A percentile compares a stretch with the other conserved stretches of the same genome.
Conservation (phyloP, 2,797 vertebrate genomes). For the Podargus strigoides region DNA sequence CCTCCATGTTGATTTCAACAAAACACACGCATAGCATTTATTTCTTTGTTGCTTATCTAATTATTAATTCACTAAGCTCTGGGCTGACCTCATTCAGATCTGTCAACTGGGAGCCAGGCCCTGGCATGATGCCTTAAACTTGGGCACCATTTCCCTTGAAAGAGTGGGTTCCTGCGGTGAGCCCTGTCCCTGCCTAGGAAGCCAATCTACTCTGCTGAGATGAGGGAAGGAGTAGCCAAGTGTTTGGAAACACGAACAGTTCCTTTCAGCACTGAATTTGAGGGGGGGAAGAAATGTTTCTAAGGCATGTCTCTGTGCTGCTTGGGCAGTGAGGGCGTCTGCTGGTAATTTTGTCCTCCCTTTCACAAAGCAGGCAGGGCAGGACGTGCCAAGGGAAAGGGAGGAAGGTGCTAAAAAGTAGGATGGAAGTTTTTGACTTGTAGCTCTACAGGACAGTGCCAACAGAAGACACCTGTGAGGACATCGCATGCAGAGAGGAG, state of each 20-base stretch:
- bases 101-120: not conserved
- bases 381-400: not conserved
- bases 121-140: not conserved
- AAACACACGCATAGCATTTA: not conserved
- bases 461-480: not conserved
- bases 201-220: not conserved
- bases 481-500: not conserved
- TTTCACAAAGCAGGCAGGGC: not conserved
- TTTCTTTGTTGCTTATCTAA: not conserved
- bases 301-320: not conserved
- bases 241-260: not conserved
- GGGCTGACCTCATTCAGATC: not conserved
- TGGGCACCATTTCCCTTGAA: accelerated
- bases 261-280: not conserved
- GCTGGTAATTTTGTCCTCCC: not conserved
- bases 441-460: constrained; percentile 47
- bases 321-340: not conserved
- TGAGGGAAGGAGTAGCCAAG: accelerated
- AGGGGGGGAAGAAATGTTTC: not conserved
- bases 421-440: not conserved
- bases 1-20: not conserved
- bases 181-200: not conserved
- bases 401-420: not conserved
- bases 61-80: not conserved
- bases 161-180: not conserved